Percentiles rank a stretch among this genome's conserved stretches.
phyloP scores from a whole-genome alignment of 1,140 invertebrate genomes.

The Nephotettix cincticeps region DNA sequence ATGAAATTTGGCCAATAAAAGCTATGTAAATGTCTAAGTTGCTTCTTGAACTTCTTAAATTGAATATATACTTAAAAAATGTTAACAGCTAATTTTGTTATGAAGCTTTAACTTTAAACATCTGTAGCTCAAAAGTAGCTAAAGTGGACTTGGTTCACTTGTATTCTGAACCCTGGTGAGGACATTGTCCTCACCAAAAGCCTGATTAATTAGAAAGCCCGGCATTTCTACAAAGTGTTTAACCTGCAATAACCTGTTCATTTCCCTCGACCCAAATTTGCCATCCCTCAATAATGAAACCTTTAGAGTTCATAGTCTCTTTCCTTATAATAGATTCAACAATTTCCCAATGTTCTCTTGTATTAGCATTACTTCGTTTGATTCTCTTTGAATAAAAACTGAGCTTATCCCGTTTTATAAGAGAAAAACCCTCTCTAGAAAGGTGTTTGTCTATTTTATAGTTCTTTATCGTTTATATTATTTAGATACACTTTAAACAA shows the following conservation, averaged over 20 bases:
- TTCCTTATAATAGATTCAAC: too few species aligned
- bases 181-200: too few species aligned
- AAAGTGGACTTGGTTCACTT: slow-evolving; percentile 12
- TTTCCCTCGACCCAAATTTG: background rate
- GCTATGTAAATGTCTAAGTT: background rate
- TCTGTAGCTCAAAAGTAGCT: background rate
- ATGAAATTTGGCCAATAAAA: background rate
- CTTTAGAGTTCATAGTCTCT: too few species aligned
- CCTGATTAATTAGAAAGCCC: too few species aligned
- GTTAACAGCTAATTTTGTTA: background rate
- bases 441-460: background rate
- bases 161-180: slow-evolving; percentile 10
- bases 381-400: background rate
- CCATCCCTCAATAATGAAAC: background rate
- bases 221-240: too few species aligned
- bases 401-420: background rate
- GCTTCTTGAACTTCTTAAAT: background rate
- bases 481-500: background rate
- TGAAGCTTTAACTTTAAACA: slow-evolving; percentile 13
- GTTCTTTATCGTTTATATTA: background rate
- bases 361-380: background rate
- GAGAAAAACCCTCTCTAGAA: background rate
- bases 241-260: background rate
- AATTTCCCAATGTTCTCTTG: too few species aligned
- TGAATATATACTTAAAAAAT: background rate